A percentile compares a stretch with the other conserved stretches of the same genome.
Conservation (phyloP, 1,140 invertebrate species). For the Pogonomyrmex californicus region DNA sequence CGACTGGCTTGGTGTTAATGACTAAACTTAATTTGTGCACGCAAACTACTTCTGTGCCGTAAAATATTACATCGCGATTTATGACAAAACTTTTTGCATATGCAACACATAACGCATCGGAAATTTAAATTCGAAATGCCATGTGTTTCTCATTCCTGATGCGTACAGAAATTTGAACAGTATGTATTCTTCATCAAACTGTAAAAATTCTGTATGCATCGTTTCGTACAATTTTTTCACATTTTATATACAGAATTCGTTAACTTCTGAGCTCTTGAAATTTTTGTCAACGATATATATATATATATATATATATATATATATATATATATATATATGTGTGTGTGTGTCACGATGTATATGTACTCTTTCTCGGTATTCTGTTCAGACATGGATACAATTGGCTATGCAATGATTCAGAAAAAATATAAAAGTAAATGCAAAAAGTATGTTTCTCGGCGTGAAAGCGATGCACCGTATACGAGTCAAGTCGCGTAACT, state of each 20-base stretch:
- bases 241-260: background rate
- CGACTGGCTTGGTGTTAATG: conserved; percentile 10
- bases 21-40: conserved; percentile 31
- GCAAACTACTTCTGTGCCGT: conserved; percentile 5
- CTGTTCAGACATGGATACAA: background rate
- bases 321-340: too few species aligned
- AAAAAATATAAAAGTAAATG: conserved; percentile 25
- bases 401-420: background rate
- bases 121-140: conserved; percentile 27
- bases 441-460: conserved; percentile 10
- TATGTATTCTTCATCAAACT: conserved; percentile 5
- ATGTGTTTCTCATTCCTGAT: background rate
- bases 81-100: conserved; percentile 21
- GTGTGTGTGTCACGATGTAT: background rate
- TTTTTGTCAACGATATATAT: background rate
- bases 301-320: too few species aligned
- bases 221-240: background rate
- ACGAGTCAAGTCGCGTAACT: conserved; percentile 43
- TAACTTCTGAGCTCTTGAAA: background rate
- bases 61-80: conserved; percentile 38
- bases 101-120: background rate
- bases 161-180: background rate
- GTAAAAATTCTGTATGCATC: background rate
- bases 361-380: background rate
- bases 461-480: conserved; percentile 38